Evolutionary conservation across 2,888 invertebrate species (phyloP), one percentile per base, ranked within the genome.

Genomic region (Caenorhabditis panamensis): DNA sequence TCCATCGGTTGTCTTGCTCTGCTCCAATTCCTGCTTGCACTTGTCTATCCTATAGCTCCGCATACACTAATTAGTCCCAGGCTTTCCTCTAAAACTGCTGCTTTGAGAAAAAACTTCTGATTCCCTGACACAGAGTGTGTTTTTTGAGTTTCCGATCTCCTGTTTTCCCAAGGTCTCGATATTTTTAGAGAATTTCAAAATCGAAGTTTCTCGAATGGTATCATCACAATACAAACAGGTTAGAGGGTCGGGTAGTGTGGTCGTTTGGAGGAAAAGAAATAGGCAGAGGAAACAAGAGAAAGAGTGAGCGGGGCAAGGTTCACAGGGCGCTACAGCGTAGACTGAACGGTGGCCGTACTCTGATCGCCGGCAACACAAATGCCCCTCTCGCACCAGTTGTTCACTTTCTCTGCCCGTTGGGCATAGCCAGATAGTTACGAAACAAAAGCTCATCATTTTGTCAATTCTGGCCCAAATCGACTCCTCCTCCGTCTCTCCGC

Each of bases 341-440:
- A 66, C 53, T 59, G 59, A 63, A 73, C 64, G 49, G 56, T 64
- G 64, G 53, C 31, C 61, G 75, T 75, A 75, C 75, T 75, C 61
- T 75, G 75, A 66, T 75, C 75, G 26, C 61, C 49, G 26, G 64
- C 26, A 53, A 71, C 56, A 47, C 61, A 54, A 36, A 18, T 59
- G 37, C 61, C 37, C 53, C 41, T 59, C 56, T 20, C 36, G 67
- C 66, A 67, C 58, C 69, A 69, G 63, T 77, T 68, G 68, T 77
- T 63, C 51, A 22, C 54, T 69, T 26, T 49, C 36, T 51, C 56
- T 18, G 8, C 20, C 28, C 2, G 13, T 24, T 1, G 36, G 2
- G 20, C 16, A 24, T 36, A n/a, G 13, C 28, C 26, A 37, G 28
- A 64, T 36, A 18, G 58, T 78, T 64, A 54, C 63, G 49, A 64